Conservation (phyloP, 23 tunicate species). For the Trididemnum miniatum region DNA sequence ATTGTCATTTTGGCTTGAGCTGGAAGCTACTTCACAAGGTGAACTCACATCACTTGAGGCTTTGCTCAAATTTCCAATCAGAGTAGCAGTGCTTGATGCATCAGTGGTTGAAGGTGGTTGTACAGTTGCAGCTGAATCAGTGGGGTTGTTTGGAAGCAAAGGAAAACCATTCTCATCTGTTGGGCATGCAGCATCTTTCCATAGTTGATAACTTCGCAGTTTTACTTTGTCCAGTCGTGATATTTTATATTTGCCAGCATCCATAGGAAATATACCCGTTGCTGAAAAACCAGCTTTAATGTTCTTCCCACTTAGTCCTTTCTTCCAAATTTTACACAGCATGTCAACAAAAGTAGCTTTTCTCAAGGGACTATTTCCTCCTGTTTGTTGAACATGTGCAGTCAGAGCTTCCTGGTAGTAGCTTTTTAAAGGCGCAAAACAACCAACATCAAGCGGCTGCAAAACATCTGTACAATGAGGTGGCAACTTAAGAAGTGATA, state of each 20-base stretch:
- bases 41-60: too few relatives aligned
- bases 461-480: conserved; percentile 26
- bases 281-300: neutral
- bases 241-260: neutral
- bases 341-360: conserved; percentile 13
- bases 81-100: too few relatives aligned
- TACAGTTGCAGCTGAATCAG: too few relatives aligned
- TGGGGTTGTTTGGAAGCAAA: too few relatives aligned
- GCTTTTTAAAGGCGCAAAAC: conserved; percentile 14
- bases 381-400: neutral
- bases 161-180: too few relatives aligned
- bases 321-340: neutral
- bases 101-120: too few relatives aligned
- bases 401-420: neutral
- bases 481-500: conserved; percentile 20
- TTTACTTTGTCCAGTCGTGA: conserved; percentile 22
- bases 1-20: too few relatives aligned
- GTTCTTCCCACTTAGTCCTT: neutral
- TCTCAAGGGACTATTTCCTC: conserved; percentile 1
- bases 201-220: neutral
- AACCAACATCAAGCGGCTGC: conserved; percentile 23
- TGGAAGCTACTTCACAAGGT: too few relatives aligned
- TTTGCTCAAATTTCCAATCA: too few relatives aligned
- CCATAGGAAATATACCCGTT: conserved; percentile 16
- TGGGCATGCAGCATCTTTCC: too few relatives aligned